A percentile compares a stretch with the other conserved stretches of the same genome.
Evolutionary conservation across 2,113 vertebrate species (phyloP).

Genomic region (Perccottus glenii): DNA sequence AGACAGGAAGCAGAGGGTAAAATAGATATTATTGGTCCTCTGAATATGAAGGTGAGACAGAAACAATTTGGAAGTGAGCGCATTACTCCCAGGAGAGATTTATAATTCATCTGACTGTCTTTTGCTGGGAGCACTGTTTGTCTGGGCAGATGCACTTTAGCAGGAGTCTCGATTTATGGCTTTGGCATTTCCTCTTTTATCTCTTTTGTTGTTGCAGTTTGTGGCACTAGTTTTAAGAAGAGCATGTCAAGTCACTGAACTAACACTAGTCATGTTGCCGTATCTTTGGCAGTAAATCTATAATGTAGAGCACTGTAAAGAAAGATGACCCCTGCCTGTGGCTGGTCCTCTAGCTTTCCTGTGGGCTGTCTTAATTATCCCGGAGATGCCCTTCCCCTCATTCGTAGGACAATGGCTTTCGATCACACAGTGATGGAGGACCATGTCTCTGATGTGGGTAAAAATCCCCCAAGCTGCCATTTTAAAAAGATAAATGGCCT

Average conservation of each 20-base stretch:
- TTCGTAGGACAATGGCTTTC: slow-evolving; percentile 27
- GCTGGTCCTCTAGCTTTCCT: slow-evolving; percentile 2
- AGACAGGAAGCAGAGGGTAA: slow-evolving; percentile 10
- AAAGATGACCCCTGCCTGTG: background rate
- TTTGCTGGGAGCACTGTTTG: slow-evolving; percentile 17
- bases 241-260: slow-evolving; percentile 19
- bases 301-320: slow-evolving; percentile 16
- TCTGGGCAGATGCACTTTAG: slow-evolving; percentile 19
- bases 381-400: slow-evolving; percentile 15
- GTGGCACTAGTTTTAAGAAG: slow-evolving; percentile 10
- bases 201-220: slow-evolving; percentile 7
- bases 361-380: slow-evolving; percentile 45
- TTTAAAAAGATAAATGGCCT: slow-evolving; percentile 46
- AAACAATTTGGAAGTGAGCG: slow-evolving; percentile 31
- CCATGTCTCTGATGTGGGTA: slow-evolving; percentile 20
- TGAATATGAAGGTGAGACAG: slow-evolving; percentile 27
- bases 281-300: slow-evolving; percentile 21
- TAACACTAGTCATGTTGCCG: background rate
- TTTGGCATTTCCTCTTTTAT: slow-evolving; percentile 14
- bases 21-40: slow-evolving; percentile 11
- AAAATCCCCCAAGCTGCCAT: slow-evolving; percentile 45
- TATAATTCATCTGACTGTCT: slow-evolving; percentile 33
- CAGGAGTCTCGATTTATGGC: slow-evolving; percentile 21
- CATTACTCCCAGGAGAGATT: slow-evolving; percentile 19
- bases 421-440: slow-evolving; percentile 47